Evolutionary conservation across 2,113 vertebrate species (phyloP).

Genomic region (Gymnobelideus leadbeateri): DNA sequence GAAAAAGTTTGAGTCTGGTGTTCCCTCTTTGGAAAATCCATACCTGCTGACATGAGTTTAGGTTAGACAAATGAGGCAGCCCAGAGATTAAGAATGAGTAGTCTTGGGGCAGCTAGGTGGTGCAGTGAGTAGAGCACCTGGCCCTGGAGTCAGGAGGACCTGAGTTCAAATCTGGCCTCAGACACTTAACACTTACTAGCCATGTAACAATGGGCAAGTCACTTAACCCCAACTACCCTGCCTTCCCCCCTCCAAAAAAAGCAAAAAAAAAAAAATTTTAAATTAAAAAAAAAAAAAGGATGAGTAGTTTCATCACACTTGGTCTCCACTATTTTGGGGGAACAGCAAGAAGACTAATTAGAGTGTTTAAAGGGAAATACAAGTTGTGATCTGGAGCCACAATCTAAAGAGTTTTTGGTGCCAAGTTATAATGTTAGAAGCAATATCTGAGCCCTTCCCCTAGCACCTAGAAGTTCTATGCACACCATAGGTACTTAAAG

Average conservation of each 20-base stretch:
- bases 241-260: too few relatives aligned
- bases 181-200: too few relatives aligned
- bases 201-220: too few relatives aligned
- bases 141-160: too few relatives aligned
- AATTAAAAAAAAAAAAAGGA: background rate
- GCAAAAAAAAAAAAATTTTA: too few relatives aligned
- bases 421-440: background rate
- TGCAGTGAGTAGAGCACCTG: too few relatives aligned
- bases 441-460: background rate
- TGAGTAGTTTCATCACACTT: background rate
- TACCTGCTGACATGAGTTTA: background rate
- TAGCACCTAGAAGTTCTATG: background rate
- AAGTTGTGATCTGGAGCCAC: background rate
- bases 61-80: background rate
- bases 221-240: too few relatives aligned
- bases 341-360: background rate
- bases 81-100: background rate
- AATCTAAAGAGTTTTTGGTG: background rate
- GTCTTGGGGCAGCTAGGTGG: background rate
- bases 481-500: background rate
- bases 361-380: background rate
- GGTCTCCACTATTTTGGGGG: background rate
- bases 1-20: background rate
- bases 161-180: too few relatives aligned
- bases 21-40: background rate